A percentile compares a stretch with the other conserved stretches of the same genome.
Evolutionary conservation across 2,797 vertebrate genomes (phyloP).

Genomic region (Poeciliopsis turneri): DNA sequence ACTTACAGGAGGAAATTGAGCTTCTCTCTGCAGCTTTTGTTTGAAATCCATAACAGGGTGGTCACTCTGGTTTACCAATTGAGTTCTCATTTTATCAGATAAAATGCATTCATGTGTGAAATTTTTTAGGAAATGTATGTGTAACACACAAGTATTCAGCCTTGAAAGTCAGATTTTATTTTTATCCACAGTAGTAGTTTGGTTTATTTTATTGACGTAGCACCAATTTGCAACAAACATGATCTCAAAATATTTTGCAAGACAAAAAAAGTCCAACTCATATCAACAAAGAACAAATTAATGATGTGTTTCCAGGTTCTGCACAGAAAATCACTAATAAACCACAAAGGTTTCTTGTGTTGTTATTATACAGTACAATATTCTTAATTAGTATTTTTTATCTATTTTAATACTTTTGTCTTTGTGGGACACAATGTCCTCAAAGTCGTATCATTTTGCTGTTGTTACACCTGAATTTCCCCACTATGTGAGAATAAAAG

Average conservation of each 20-base stretch:
- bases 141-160: background rate
- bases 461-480: background rate
- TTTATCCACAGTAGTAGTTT: background rate
- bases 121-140: background rate
- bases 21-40: constrained; percentile 15
- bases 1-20: constrained; percentile 25
- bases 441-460: background rate
- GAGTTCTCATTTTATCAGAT: constrained; percentile 24
- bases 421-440: background rate
- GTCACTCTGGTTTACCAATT: constrained; percentile 4
- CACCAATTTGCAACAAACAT: background rate
- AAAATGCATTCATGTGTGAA: constrained; percentile 10
- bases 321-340: background rate
- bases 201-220: background rate
- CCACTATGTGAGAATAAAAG: background rate
- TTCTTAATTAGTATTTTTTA: background rate
- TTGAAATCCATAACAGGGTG: constrained; percentile 8
- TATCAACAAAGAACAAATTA: background rate
- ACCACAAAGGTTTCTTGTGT: background rate
- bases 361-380: background rate
- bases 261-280: background rate
- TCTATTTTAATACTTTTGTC: background rate
- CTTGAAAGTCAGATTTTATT: background rate
- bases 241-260: background rate
- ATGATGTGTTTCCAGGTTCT: background rate